A percentile compares a stretch with the other conserved stretches of the same genome.
phyloP scores from a whole-genome alignment of 2,797 vertebrate genomes.

The Cottoperca gobio region DNA sequence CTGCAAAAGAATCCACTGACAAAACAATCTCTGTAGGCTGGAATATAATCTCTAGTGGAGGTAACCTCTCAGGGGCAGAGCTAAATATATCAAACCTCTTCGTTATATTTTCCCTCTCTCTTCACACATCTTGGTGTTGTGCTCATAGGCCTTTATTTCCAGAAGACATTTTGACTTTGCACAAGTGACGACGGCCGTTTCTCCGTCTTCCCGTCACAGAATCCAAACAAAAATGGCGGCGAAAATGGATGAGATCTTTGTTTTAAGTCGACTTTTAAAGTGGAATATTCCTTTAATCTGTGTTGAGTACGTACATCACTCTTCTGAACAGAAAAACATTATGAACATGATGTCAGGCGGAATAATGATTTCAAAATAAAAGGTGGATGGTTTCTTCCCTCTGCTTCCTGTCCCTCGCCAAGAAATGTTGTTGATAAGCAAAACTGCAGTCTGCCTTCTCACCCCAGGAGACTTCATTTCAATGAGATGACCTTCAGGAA shows the following conservation, averaged over 20 bases:
- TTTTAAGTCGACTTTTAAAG: no score
- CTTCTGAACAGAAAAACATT: no score
- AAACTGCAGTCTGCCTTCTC: constrained; percentile 29
- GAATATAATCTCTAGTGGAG: background rate
- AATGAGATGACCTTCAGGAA: constrained; percentile 55
- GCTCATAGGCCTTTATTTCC: constrained; percentile 15
- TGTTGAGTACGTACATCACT: no score
- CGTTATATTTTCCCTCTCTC: constrained; percentile 38
- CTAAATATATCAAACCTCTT: constrained; percentile 34
- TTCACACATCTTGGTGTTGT: constrained; percentile 26
- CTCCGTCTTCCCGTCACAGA: background rate
- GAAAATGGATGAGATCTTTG: background rate
- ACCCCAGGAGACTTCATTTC: constrained; percentile 47
- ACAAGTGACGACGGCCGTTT: background rate
- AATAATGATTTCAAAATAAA: constrained; percentile 32
- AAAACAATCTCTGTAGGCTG: background rate
- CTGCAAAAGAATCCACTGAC: constrained; percentile 17
- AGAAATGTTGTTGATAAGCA: constrained; percentile 44
- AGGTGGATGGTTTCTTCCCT: constrained; percentile 38
- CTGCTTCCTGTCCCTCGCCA: constrained; percentile 17
- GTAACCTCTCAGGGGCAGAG: constrained; percentile 37
- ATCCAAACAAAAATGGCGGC: background rate
- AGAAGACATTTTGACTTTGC: constrained; percentile 5
- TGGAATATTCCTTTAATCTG: background rate
- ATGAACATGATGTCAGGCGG: background rate